These are phyloP conservation scores for Meloidogyne floridensis DNA, from an alignment of 1,140 invertebrate genomes.

Conservation along the genomic window DNA sequence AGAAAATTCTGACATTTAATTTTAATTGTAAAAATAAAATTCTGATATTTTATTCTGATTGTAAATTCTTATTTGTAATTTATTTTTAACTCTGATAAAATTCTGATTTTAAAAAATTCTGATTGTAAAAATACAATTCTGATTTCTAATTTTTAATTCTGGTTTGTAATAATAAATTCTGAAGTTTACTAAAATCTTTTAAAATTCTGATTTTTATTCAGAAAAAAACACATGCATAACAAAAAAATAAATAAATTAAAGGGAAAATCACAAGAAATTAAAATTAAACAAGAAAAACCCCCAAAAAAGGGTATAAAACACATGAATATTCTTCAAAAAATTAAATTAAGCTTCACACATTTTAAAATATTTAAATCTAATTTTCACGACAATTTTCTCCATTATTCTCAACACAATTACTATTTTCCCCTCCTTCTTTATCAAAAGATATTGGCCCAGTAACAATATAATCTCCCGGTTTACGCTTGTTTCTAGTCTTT, in stretches of 20 bases:
- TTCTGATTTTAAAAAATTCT: not conserved
- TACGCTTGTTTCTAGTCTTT: not conserved
- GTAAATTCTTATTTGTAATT: too few relatives aligned
- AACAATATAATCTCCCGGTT: not conserved
- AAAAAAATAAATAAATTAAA: not conserved
- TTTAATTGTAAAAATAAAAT: not conserved
- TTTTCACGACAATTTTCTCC: not conserved
- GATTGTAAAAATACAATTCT: not conserved
- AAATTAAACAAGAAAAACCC: not conserved
- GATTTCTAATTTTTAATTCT: not conserved
- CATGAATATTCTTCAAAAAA: not conserved
- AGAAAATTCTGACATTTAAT: too few relatives aligned
- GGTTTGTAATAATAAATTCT: not conserved
- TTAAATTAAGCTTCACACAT: not conserved
- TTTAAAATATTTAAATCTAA: too few relatives aligned
- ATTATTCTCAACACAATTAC: not conserved
- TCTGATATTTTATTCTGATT: not conserved
- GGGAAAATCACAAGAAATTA: too few relatives aligned
- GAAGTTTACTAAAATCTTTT: not conserved
- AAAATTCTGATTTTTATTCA: not conserved
- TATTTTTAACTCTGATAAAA: not conserved
- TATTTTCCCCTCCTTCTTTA: not conserved
- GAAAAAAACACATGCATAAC: not conserved
- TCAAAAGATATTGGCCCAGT: not conserved
- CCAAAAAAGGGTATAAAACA: not conserved